Conservation (phyloP, 2,113 vertebrate genomes). For the Oncorhynchus mykiss region DNA sequence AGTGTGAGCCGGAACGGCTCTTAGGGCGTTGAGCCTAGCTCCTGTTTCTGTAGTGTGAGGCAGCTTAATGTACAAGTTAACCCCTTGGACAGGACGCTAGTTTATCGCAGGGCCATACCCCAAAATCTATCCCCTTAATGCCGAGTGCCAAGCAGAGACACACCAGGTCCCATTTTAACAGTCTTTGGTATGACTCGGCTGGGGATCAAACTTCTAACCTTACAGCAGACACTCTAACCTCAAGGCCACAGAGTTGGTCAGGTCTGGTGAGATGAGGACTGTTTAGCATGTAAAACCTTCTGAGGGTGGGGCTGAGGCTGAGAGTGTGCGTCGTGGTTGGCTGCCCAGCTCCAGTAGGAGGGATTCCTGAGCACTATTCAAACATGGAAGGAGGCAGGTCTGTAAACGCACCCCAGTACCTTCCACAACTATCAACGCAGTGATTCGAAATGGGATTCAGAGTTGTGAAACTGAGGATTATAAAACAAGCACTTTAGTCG, state of each 20-base stretch:
- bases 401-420: not conserved
- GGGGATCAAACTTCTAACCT: no score
- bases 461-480: not conserved
- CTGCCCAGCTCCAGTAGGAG: not conserved
- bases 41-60: not conserved
- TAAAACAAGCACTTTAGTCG: no score
- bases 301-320: slow-evolving; percentile 22
- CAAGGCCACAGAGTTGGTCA: no score
- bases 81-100: no score
- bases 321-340: not conserved
- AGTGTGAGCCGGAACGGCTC: not conserved
- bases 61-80: not conserved
- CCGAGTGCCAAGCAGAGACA: no score
- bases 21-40: not conserved
- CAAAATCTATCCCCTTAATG: no score
- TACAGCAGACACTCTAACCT: no score
- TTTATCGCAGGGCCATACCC: no score
- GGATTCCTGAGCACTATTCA: slow-evolving; percentile 31
- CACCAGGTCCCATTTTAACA: no score
- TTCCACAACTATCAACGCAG: not conserved
- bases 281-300: slow-evolving; percentile 27
- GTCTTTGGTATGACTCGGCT: no score
- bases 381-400: slow-evolving; percentile 1
- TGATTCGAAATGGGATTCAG: not conserved
- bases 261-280: not conserved